phyloP scores from a whole-genome alignment of 2,113 vertebrate genomes.

The Arizona elegans region DNA sequence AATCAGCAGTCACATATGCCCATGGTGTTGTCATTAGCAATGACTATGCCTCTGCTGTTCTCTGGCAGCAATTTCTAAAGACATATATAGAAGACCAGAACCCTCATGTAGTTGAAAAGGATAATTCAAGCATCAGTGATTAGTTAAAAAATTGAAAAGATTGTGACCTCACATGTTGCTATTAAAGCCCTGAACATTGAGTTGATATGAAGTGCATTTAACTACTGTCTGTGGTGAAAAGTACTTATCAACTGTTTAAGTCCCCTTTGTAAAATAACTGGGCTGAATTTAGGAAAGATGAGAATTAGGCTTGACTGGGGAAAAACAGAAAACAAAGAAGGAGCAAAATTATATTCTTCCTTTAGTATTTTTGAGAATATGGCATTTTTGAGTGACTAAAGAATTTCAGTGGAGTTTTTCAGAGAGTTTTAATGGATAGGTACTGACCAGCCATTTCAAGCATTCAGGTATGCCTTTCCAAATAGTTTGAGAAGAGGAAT shows the following conservation, averaged over 20 bases:
- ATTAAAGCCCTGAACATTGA: neutral
- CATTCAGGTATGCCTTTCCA: neutral
- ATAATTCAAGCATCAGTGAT: neutral
- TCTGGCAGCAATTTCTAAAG: neutral
- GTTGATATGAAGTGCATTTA: no score
- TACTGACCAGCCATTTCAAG: neutral
- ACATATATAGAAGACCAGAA: neutral
- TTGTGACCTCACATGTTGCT: neutral
- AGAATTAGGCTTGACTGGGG: neutral
- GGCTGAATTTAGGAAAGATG: neutral
- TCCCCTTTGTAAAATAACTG: neutral
- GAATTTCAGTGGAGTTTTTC: neutral
- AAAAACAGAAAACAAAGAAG: neutral
- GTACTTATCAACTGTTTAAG: neutral
- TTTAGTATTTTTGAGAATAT: neutral
- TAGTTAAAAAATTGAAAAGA: no score
- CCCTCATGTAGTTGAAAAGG: neutral
- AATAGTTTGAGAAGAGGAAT: neutral
- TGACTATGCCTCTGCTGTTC: neutral
- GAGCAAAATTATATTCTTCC: neutral
- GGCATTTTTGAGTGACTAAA: neutral
- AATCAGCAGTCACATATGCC: neutral
- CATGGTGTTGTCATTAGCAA: neutral
- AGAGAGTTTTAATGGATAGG: neutral
- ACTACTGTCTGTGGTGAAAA: no score